A percentile compares a stretch with the other conserved stretches of the same genome.
Conservation (phyloP, 2,113 vertebrate genomes). For the Gallinago jamesoni region DNA sequence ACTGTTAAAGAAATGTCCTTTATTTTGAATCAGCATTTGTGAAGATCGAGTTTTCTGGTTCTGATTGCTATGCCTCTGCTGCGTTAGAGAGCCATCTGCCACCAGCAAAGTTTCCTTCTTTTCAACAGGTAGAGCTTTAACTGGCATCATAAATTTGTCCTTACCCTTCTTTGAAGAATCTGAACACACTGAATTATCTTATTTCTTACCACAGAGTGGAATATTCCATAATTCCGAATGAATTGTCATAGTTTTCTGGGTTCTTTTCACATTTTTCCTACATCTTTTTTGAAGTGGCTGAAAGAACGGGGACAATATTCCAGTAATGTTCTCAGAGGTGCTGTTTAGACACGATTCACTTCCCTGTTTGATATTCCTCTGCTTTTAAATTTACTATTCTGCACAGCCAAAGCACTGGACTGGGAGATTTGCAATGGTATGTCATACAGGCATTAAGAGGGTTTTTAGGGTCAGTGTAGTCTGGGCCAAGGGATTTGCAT, state of each 20-base stretch:
- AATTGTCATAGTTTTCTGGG: neutral
- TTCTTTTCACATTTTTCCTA: conserved; percentile 11
- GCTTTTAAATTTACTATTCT: conserved; percentile 23
- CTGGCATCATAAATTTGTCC: neutral
- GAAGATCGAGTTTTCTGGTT: neutral
- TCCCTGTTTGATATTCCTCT: conserved; percentile 2
- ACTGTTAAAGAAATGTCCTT: neutral
- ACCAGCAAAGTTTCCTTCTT: neutral
- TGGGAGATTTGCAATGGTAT: neutral
- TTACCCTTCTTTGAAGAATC: neutral
- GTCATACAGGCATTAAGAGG: neutral
- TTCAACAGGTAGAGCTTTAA: conserved; percentile 7
- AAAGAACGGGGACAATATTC: conserved; percentile 31
- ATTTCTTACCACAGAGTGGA: neutral
- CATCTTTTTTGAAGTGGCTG: neutral
- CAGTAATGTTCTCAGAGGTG: conserved; percentile 33
- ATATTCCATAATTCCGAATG: neutral
- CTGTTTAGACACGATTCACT: neutral
- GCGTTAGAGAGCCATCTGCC: neutral
- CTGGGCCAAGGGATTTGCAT: neutral
- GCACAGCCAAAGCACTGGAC: conserved; percentile 10
- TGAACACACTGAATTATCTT: neutral
- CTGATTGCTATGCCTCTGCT: neutral
- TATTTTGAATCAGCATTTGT: neutral
- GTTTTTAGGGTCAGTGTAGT: conserved; percentile 1